phyloP scores from a whole-genome alignment of 1,140 invertebrate genomes.

The Hydropsyche tenuis region DNA sequence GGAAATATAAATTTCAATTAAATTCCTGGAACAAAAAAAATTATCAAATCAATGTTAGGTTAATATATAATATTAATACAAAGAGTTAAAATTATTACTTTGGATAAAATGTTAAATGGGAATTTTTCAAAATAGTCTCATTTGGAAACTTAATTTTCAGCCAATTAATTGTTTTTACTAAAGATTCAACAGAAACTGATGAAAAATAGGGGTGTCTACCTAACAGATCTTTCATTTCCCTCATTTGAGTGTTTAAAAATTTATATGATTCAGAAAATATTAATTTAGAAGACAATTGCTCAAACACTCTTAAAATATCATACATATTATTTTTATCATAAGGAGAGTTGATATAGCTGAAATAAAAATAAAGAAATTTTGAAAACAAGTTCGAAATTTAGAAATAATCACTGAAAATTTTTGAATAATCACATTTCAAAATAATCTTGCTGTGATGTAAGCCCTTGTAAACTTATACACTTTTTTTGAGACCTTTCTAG shows the following conservation, averaged over 20 bases:
- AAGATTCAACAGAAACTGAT: background rate
- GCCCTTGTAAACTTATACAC: background rate
- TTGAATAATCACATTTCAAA: background rate
- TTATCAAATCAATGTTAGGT: too few species aligned
- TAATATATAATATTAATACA: conserved; percentile 1
- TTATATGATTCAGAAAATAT: too few species aligned
- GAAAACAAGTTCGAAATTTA: too few species aligned
- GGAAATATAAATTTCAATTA: conserved; percentile 2
- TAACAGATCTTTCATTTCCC: background rate
- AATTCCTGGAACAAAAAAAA: conserved; percentile 18
- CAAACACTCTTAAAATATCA: background rate
- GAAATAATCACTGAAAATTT: too few species aligned
- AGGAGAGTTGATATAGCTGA: background rate
- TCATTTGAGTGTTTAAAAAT: background rate
- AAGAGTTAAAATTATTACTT: conserved; percentile 18
- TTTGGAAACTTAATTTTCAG: background rate
- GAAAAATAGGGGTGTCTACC: background rate
- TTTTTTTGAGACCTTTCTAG: conserved; percentile 3
- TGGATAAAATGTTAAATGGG: conserved; percentile 25
- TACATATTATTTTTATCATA: background rate
- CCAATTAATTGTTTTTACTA: background rate
- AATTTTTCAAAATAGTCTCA: conserved; percentile 15
- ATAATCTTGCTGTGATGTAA: too few species aligned
- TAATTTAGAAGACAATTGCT: background rate
- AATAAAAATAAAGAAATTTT: conserved; percentile 2